Conservation (phyloP, 2,113 vertebrate genomes). For the Chauna torquata region DNA sequence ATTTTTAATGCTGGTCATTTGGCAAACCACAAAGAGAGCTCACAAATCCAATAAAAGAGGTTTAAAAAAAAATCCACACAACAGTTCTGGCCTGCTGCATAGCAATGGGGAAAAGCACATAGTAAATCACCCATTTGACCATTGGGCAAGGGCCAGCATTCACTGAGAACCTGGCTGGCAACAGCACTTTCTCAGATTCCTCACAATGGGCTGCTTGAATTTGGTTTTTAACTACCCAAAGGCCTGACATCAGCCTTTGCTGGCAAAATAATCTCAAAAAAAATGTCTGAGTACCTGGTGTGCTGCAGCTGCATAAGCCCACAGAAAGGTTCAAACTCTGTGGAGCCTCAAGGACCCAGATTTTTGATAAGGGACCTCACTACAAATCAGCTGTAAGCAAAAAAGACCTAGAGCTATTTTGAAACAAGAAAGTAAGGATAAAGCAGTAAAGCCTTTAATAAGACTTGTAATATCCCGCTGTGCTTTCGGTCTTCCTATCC, state of each 20-base stretch:
- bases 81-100: not conserved
- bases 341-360: not conserved
- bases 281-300: not conserved
- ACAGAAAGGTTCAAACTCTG: not conserved
- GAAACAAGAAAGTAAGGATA: not conserved
- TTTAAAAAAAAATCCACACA: not conserved
- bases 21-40: not conserved
- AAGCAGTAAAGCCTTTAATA: not conserved
- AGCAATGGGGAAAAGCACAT: not conserved
- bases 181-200: slow-evolving; percentile 30
- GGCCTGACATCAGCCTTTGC: slow-evolving; percentile 36
- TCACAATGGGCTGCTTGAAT: slow-evolving; percentile 2
- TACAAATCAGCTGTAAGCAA: rapidly evolving
- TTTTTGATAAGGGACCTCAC: not conserved
- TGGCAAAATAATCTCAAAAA: slow-evolving; percentile 12
- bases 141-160: slow-evolving; percentile 40
- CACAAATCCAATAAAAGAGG: not conserved
- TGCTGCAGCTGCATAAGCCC: not conserved
- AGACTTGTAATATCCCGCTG: not conserved
- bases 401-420: not conserved
- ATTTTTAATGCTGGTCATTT: not conserved
- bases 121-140: not conserved
- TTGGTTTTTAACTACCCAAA: slow-evolving; percentile 32
- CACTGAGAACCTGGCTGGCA: slow-evolving; percentile 36
- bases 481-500: not conserved